Evolutionary conservation across 2,797 vertebrate genomes (phyloP).

Genomic region (Takifugu ocellatus): DNA sequence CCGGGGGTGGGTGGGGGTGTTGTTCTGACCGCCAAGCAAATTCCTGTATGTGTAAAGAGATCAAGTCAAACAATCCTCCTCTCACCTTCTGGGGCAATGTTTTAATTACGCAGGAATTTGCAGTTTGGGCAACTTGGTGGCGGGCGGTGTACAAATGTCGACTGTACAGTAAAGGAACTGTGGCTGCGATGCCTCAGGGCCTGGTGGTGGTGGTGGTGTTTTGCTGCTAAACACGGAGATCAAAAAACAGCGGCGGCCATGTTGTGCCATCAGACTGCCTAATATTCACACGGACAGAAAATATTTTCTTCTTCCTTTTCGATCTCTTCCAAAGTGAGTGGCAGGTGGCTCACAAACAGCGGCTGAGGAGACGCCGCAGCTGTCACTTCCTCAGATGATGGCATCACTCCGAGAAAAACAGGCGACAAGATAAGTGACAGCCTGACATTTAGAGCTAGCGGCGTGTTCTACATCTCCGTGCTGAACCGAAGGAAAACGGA

Average conservation of each 20-base stretch:
- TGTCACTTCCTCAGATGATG: constrained; percentile 31
- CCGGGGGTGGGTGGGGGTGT: no score
- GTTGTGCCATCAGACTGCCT: constrained; percentile 26
- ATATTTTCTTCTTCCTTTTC: constrained; percentile 2
- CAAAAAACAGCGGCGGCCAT: constrained; percentile 36
- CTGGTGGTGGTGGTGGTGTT: constrained; percentile 27
- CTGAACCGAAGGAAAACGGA: constrained; percentile 7
- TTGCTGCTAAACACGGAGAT: constrained; percentile 48
- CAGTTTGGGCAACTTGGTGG: constrained; percentile 38
- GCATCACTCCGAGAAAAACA: constrained; percentile 15
- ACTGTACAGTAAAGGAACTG: constrained; percentile 48
- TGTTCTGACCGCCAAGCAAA: constrained; percentile 29
- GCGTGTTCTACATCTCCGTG: constrained; percentile 25
- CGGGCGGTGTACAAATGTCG: constrained; percentile 45
- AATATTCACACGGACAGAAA: constrained; percentile 23
- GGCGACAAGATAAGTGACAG: constrained; percentile 11
- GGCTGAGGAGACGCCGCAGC: constrained; percentile 32
- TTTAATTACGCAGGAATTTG: constrained; percentile 51
- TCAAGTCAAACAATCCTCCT: constrained; percentile 33
- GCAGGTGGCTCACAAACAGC: constrained; percentile 40
- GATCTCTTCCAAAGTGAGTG: constrained; percentile 25
- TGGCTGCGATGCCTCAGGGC: constrained; percentile 42
- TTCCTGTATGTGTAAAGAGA: constrained; percentile 39
- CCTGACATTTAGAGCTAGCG: constrained; percentile 39
- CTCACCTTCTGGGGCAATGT: constrained; percentile 30